These are phyloP conservation scores for Brachyalestes nurse DNA, from an alignment of 2,797 vertebrate species.

Conservation along the genomic window DNA sequence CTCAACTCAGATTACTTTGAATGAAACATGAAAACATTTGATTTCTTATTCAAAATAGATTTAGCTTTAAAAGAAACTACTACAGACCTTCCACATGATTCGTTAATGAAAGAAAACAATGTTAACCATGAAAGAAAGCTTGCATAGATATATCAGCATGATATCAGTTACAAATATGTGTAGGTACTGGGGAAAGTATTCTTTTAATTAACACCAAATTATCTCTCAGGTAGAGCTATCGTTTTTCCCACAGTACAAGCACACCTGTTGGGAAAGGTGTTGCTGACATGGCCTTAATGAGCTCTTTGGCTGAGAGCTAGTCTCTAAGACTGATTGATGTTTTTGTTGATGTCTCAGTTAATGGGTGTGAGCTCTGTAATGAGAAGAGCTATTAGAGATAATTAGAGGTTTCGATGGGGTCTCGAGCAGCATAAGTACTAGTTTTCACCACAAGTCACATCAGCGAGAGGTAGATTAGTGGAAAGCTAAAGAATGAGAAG, in stretches of 20 bases:
- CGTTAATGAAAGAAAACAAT: too few relatives aligned
- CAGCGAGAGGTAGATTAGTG: slow-evolving; percentile 3
- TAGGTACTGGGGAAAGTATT: background rate
- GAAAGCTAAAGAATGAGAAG: background rate
- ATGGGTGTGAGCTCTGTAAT: slow-evolving; percentile 32
- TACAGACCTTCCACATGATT: too few relatives aligned
- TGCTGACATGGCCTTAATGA: slow-evolving; percentile 38
- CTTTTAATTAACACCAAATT: slow-evolving; percentile 13
- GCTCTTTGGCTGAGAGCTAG: slow-evolving; percentile 4
- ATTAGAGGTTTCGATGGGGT: slow-evolving; percentile 28
- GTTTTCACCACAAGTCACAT: slow-evolving; percentile 33
- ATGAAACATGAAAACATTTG: too few relatives aligned
- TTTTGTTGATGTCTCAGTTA: slow-evolving; percentile 51
- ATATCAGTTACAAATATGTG: slow-evolving; percentile 9
- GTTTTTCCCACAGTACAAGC: slow-evolving; percentile 12
- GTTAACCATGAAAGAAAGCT: background rate
- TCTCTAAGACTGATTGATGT: slow-evolving; percentile 42
- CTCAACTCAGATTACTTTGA: too few relatives aligned
- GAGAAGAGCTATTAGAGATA: slow-evolving; percentile 46
- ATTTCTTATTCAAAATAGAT: too few relatives aligned
- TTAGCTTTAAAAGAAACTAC: too few relatives aligned
- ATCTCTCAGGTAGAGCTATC: slow-evolving; percentile 7
- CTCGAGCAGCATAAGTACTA: slow-evolving; percentile 1
- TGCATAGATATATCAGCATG: background rate
- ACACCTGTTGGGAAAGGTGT: slow-evolving; percentile 23